Percentiles rank a stretch among this genome's conserved stretches.
Evolutionary conservation across 2,888 invertebrate genomes (phyloP).

Genomic region (Melipona beecheii): DNA sequence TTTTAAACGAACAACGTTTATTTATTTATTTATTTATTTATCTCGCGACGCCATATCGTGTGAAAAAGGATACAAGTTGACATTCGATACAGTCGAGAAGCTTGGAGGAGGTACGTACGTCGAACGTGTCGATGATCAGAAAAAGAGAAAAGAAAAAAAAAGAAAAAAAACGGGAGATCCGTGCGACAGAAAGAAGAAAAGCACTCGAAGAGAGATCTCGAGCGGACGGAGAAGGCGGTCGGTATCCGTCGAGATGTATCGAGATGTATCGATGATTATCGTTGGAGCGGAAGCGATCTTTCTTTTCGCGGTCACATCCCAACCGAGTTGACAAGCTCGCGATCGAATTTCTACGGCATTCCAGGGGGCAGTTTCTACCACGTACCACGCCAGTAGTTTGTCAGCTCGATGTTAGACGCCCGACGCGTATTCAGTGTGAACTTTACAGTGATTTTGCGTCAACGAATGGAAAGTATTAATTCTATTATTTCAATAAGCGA

Average conservation of each 20-base stretch:
- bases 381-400: slow-evolving; percentile 39
- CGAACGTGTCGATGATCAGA: neutral
- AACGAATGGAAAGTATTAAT: neutral
- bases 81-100: slow-evolving; percentile 3
- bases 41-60: no score
- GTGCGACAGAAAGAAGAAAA: slow-evolving; percentile 8
- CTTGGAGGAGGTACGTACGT: neutral
- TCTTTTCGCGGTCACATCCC: slow-evolving; percentile 66
- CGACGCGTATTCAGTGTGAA: neutral
- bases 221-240: slow-evolving; percentile 32
- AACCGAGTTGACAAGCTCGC: slow-evolving; percentile 72
- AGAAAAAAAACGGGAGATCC: slow-evolving; percentile 15
- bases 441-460: neutral
- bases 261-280: slow-evolving; percentile 76
- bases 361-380: slow-evolving; percentile 53
- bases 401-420: slow-evolving; percentile 29
- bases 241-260: slow-evolving; percentile 57
- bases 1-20: neutral
- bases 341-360: slow-evolving; percentile 78
- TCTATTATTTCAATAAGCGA: no score
- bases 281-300: slow-evolving; percentile 73
- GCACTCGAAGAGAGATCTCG: slow-evolving; percentile 20
- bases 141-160: no score
- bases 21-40: slow-evolving; percentile 1
- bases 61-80: neutral